Percentiles rank a stretch among this genome's conserved stretches.
phyloP scores from a whole-genome alignment of 1,140 invertebrate genomes.

The Eriosoma lanigerum region DNA sequence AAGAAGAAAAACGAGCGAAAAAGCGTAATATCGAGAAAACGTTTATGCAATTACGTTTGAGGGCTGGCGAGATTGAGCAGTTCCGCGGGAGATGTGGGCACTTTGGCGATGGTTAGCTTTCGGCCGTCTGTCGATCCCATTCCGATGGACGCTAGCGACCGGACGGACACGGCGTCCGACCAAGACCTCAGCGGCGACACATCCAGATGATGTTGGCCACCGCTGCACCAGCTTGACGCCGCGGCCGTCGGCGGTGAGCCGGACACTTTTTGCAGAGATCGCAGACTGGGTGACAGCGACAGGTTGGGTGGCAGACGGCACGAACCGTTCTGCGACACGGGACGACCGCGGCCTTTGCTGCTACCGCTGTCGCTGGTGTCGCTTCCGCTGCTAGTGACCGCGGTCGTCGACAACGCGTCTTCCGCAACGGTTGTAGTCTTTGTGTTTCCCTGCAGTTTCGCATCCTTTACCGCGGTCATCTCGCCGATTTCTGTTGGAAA shows the following conservation, averaged over 20 bases:
- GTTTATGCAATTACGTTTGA: slow-evolving; percentile 66
- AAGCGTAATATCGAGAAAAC: no score
- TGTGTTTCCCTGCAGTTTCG: background rate
- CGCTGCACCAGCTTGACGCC: background rate
- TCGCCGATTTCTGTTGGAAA: background rate
- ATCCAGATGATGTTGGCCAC: background rate
- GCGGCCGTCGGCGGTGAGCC: background rate
- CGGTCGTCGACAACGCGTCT: background rate
- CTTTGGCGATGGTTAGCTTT: slow-evolving; percentile 76
- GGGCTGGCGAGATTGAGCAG: slow-evolving; percentile 78
- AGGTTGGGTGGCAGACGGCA: background rate
- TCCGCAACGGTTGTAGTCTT: background rate
- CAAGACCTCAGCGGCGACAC: slow-evolving; percentile 21
- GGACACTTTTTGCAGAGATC: background rate
- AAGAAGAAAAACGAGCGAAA: no score
- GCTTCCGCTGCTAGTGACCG: background rate
- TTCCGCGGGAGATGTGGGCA: slow-evolving; percentile 79
- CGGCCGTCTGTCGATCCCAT: slow-evolving; percentile 84
- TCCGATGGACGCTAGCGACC: slow-evolving; percentile 72
- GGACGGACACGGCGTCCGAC: slow-evolving; percentile 53
- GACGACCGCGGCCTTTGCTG: background rate
- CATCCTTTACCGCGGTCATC: no score
- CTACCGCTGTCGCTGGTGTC: slow-evolving; percentile 1
- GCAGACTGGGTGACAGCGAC: slow-evolving; percentile 12
- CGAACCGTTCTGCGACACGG: slow-evolving; percentile 1